Percentiles rank a stretch among this genome's conserved stretches.
Evolutionary conservation across 2,113 vertebrate genomes (phyloP).

Genomic region (Brienomyrus longianalis): DNA sequence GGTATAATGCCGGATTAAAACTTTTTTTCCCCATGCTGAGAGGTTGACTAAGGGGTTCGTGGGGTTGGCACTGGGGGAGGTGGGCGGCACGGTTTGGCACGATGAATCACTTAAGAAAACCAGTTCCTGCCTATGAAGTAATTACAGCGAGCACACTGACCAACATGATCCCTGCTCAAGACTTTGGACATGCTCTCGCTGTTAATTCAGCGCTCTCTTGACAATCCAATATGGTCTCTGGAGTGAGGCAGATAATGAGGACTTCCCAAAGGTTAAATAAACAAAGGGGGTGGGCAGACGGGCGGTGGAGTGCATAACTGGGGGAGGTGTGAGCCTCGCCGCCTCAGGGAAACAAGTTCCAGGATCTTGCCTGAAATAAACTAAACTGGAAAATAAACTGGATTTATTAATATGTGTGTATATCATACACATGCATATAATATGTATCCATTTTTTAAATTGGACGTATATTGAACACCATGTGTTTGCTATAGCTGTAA

Average conservation of each 20-base stretch:
- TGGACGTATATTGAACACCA: neutral
- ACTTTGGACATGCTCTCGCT: slow-evolving; percentile 58
- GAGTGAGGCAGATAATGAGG: slow-evolving; percentile 57
- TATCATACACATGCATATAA: no score
- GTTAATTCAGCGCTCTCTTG: slow-evolving; percentile 60
- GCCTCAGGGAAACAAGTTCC: neutral
- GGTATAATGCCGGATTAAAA: slow-evolving; percentile 23
- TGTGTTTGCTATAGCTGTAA: neutral
- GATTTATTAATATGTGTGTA: no score
- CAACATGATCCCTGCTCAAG: slow-evolving; percentile 57
- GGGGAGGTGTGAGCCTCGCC: neutral
- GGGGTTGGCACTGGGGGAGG: neutral
- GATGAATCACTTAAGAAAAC: slow-evolving; percentile 60
- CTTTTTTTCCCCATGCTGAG: slow-evolving; percentile 8
- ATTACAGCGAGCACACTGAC: slow-evolving; percentile 60
- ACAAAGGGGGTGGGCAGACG: slow-evolving; percentile 37
- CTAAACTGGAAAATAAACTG: no score
- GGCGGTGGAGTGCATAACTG: neutral
- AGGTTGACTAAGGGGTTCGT: slow-evolving; percentile 14
- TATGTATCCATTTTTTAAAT: neutral
- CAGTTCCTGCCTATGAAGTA: slow-evolving; percentile 59
- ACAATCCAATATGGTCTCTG: slow-evolving; percentile 50
- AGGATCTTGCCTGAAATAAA: neutral
- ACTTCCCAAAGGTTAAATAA: slow-evolving; percentile 68
- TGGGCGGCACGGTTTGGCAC: slow-evolving; percentile 3